phyloP scores from a whole-genome alignment of 1,140 invertebrate species.

The Choristoneura fumiferana region DNA sequence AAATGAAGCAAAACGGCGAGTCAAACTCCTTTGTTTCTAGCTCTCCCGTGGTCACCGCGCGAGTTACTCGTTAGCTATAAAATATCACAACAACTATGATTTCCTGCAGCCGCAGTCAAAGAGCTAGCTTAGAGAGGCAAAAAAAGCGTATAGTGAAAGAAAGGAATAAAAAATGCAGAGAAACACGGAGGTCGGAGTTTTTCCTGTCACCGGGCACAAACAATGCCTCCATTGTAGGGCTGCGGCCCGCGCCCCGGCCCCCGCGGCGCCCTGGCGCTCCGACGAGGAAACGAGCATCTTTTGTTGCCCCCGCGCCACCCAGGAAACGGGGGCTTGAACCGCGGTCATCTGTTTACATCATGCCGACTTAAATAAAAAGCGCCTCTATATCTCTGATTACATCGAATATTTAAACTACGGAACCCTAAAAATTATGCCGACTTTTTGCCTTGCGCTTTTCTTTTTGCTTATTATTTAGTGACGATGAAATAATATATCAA shows the following conservation, averaged over 20 bases:
- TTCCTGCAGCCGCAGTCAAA: conserved; percentile 62
- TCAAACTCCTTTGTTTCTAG: conserved; percentile 13
- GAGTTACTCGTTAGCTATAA: conserved; percentile 23
- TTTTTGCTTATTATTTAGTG: too few species aligned
- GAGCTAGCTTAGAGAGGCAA: conserved; percentile 60
- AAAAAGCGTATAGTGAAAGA: conserved; percentile 54
- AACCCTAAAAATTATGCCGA: conserved; percentile 5
- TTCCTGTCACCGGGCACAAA: conserved; percentile 77
- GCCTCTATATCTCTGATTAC: conserved; percentile 43
- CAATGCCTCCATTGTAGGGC: conserved; percentile 70
- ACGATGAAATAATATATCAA: too few species aligned
- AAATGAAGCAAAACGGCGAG: neutral
- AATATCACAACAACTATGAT: conserved; percentile 65
- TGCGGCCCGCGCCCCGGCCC: conserved; percentile 24
- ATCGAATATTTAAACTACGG: too few species aligned
- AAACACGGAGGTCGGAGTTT: conserved; percentile 77
- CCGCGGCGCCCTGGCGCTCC: conserved; percentile 31
- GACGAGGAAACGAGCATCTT: conserved; percentile 74
- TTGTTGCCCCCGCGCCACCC: conserved; percentile 62
- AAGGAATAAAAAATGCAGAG: conserved; percentile 75
- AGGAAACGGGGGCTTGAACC: conserved; percentile 64
- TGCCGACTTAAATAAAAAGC: conserved; percentile 45
- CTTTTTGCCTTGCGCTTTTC: conserved; percentile 28
- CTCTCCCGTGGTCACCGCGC: neutral
- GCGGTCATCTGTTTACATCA: conserved; percentile 74